Percentiles rank a stretch among this genome's conserved stretches.
These are phyloP conservation scores for Sepioteuthis lessoniana DNA, from an alignment of 2,888 invertebrate species.

Conservation along the genomic window DNA sequence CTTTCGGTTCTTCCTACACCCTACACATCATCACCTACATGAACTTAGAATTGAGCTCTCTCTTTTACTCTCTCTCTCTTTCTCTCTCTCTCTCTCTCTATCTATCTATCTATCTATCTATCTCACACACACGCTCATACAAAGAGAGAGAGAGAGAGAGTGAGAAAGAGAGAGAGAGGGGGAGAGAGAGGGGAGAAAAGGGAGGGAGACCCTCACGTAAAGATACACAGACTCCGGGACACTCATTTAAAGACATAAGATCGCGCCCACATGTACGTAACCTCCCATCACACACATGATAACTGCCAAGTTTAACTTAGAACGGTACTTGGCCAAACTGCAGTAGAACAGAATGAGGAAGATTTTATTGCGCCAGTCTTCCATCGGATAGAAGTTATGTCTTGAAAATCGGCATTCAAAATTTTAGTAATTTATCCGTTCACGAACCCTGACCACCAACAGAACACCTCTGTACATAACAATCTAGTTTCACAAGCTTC, in stretches of 20 bases:
- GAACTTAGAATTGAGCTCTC: neutral
- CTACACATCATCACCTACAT: too few relatives aligned
- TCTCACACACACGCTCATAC: too few relatives aligned
- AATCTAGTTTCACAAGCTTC: too few relatives aligned
- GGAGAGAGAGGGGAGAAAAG: too few relatives aligned
- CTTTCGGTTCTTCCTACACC: neutral
- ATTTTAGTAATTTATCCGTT: neutral
- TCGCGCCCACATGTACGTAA: neutral
- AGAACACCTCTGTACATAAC: too few relatives aligned
- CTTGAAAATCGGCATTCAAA: neutral
- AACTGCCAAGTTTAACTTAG: too few relatives aligned
- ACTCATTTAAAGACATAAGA: neutral
- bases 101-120: too few relatives aligned
- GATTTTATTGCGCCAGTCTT: neutral
- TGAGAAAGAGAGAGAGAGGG: too few relatives aligned
- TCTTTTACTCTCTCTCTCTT: too few relatives aligned
- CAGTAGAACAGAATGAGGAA: neutral
- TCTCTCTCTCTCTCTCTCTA: too few relatives aligned
- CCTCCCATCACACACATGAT: too few relatives aligned
- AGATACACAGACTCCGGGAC: neutral
- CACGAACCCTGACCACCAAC: neutral
- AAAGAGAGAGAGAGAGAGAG: too few relatives aligned
- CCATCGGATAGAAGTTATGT: neutral
- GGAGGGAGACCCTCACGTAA: accelerated
- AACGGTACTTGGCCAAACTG: neutral